These are phyloP conservation scores for Chiloscyllium punctatum DNA, from an alignment of 2,797 vertebrate species.

Conservation along the genomic window DNA sequence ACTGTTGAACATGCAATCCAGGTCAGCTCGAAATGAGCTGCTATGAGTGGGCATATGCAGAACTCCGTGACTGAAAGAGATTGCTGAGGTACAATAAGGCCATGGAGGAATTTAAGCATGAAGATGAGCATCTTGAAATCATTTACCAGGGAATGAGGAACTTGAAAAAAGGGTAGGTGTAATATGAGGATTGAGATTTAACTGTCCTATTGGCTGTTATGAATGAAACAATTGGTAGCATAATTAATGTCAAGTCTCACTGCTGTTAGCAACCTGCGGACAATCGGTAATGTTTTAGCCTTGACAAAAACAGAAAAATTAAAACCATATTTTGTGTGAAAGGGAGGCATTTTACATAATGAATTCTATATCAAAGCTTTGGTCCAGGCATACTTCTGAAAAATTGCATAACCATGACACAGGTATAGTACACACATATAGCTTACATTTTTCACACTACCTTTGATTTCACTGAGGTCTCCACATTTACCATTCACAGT, in stretches of 20 bases:
- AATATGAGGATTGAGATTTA: not conserved
- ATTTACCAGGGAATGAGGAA: not conserved
- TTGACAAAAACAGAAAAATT: not conserved
- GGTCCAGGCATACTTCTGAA: not conserved
- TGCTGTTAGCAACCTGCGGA: not conserved
- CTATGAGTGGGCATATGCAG: not conserved
- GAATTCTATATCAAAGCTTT: not conserved
- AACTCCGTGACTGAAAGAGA: not conserved
- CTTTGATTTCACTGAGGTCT: not conserved
- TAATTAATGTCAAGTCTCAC: not conserved
- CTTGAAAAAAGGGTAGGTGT: not conserved
- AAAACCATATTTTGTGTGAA: not conserved
- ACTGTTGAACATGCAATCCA: not conserved
- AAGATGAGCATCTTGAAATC: not conserved
- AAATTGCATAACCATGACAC: not conserved
- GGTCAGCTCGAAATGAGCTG: not conserved
- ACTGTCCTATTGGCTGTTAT: not conserved
- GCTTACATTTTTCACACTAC: not conserved
- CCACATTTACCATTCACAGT: conserved; percentile 2
- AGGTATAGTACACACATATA: not conserved
- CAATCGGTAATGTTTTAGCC: not conserved
- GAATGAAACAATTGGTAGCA: not conserved
- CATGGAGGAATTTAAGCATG: not conserved
- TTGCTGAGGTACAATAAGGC: not conserved
- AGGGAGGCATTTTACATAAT: not conserved